Percentiles rank a stretch among this genome's conserved stretches.
Evolutionary conservation across 2,888 invertebrate genomes (phyloP).

Genomic region (Eupithecia centaureata): DNA sequence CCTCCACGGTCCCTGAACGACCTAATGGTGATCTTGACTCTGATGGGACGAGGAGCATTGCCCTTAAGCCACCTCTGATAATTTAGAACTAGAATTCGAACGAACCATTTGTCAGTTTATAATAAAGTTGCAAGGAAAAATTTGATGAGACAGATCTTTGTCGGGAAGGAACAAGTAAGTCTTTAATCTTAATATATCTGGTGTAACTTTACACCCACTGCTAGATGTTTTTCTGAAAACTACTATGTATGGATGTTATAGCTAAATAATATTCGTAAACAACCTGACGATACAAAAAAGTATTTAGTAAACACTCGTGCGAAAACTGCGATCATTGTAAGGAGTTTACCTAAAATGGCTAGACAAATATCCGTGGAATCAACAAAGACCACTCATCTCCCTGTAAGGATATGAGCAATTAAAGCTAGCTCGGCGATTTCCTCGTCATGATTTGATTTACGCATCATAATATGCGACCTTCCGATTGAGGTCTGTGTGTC

Average conservation of each 20-base stretch:
- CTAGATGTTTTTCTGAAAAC: not conserved
- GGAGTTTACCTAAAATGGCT: not conserved
- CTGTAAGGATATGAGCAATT: constrained; percentile 3
- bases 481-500: constrained; percentile 71
- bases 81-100: not conserved
- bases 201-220: not conserved
- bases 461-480: constrained; percentile 63
- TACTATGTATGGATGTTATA: not conserved
- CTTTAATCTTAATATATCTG: not conserved
- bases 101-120: not conserved
- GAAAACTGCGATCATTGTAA: not conserved
- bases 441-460: constrained; percentile 72
- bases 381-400: constrained; percentile 2
- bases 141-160: not conserved
- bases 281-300: not conserved
- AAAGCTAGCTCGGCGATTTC: constrained; percentile 51
- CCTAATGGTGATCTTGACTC: constrained; percentile 54
- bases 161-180: not conserved
- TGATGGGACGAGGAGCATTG: constrained; percentile 53
- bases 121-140: not conserved
- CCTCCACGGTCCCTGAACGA: constrained; percentile 68
- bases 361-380: not conserved
- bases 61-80: constrained; percentile 46
- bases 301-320: not conserved
- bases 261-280: not conserved